Evolutionary conservation across 2,888 invertebrate species (phyloP), one percentile per base, ranked within the genome.

Genomic region (Nebria brevicollis): DNA sequence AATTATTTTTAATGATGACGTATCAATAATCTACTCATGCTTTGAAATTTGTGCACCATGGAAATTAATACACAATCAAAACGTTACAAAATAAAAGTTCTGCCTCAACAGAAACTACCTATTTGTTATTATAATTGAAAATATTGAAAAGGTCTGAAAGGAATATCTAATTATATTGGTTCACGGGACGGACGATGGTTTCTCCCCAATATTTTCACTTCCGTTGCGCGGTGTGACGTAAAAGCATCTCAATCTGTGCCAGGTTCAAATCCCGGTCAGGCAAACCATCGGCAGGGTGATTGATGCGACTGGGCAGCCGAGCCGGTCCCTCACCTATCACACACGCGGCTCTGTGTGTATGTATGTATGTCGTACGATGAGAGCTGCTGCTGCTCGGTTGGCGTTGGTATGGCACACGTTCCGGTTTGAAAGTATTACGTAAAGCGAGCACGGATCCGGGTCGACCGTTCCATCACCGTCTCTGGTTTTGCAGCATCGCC

Each of bases 231-330:
- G 64, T 66, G 34, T 73, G 78, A 70, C 8, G 25, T 65, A 73
- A 77, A 66, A 78, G 79, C 79, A 75, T 79, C 79, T 79, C 79
- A 79, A 79, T 79, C 79, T 68, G 74, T 66, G 43, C 79, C 41
- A 42, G 75, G 79, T 79, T 79, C 79, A 79, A 79, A 79, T 79
- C 79, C 79, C 75, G 79, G 79, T 75, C 79, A 75, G 75, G 75
- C 54, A 70, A 11, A 64, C 75, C 42, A 64, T 75, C 75, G 78
- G 20, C 66, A 11, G 26, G 68, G 74, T 75, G 79, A 79, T 79
- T 79, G 79, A 79, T 79, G 79, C 65, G 74, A 54, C 74, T 66
- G 72, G 72, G n/a, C 34, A 54, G 70, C 10, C 70, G 25, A 54
- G 70, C 10, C 70, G 25, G 70, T 70, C 25, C 70, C 34, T 70